A percentile compares a stretch with the other conserved stretches of the same genome.
phyloP scores from a whole-genome alignment of 2,888 invertebrate species.

The Caenorhabditis sp. region DNA sequence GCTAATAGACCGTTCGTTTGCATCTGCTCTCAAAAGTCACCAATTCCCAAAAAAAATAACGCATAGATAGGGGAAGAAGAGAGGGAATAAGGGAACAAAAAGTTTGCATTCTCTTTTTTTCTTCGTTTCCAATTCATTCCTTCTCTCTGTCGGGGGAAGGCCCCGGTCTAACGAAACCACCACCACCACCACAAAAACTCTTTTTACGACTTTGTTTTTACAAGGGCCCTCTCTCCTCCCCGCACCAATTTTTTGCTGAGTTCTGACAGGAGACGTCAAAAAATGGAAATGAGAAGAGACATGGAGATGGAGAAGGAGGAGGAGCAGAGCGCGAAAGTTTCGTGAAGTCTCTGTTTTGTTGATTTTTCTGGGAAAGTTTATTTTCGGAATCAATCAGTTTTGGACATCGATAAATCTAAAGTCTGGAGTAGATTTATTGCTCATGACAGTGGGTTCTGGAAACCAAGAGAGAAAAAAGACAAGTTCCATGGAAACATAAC shows the following conservation, averaged over 20 bases:
- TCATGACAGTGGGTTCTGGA: no score
- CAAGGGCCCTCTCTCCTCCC: slow-evolving; percentile 6
- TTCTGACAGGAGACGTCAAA: slow-evolving; percentile 9
- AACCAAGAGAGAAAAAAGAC: no score
- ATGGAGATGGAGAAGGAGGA: not conserved
- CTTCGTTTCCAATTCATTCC: slow-evolving; percentile 3
- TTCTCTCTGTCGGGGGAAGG: no score
- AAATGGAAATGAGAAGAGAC: slow-evolving; percentile 9
- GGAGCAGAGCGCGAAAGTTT: not conserved
- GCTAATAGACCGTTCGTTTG: no score
- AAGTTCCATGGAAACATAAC: no score
- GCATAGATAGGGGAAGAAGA: not conserved
- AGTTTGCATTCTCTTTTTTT: slow-evolving; percentile 1
- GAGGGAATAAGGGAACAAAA: slow-evolving; percentile 2
- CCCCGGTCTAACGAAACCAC: not conserved
- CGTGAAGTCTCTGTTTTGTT: not conserved
- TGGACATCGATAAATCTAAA: no score
- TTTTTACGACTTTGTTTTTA: slow-evolving; percentile 50
- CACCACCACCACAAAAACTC: not conserved
- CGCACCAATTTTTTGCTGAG: not conserved
- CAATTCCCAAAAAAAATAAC: not conserved
- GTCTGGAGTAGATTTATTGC: no score
- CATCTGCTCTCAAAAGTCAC: not conserved
- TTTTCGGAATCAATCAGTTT: no score
- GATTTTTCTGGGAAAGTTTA: not conserved